Percentiles rank a stretch among this genome's conserved stretches.
Conservation (phyloP, 1,140 invertebrate species). For the Trichogramma pretiosum region DNA sequence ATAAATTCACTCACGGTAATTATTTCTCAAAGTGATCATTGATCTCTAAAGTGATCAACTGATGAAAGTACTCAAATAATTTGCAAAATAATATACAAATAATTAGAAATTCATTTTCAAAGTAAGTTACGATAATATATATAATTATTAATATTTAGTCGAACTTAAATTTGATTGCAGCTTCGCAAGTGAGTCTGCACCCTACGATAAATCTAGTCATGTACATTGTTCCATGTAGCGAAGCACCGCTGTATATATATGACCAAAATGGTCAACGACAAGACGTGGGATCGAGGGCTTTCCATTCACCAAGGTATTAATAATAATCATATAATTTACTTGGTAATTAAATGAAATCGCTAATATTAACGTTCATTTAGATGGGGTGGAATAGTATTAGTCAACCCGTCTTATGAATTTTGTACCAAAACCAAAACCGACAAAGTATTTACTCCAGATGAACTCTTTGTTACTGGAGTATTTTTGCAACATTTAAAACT, state of each 20-base stretch:
- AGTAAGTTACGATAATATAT: no score
- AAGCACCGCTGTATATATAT: conserved; percentile 67
- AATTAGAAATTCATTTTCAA: no score
- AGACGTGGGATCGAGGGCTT: conserved; percentile 35
- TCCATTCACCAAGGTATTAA: conserved; percentile 59
- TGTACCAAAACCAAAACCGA: conserved; percentile 40
- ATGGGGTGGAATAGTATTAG: conserved; percentile 81
- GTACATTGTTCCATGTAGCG: conserved; percentile 66
- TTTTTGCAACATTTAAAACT: conserved; percentile 71
- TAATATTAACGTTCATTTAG: conserved; percentile 29
- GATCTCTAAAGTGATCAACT: no score
- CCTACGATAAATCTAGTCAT: conserved; percentile 78
- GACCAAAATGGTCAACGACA: conserved; percentile 38
- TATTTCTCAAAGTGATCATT: no score
- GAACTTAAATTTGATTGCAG: no score
- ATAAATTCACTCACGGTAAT: no score
- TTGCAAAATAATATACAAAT: no score
- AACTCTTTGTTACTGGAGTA: conserved; percentile 60
- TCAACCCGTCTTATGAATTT: conserved; percentile 54
- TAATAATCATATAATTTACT: neutral
- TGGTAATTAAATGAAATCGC: neutral
- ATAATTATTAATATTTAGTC: no score
- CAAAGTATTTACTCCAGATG: conserved; percentile 44
- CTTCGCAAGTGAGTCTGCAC: conserved; percentile 70
- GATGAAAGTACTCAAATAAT: no score